Evolutionary conservation across 92 coral and sea anemone species (phyloP).

Genomic region (Siderastrea radians): DNA sequence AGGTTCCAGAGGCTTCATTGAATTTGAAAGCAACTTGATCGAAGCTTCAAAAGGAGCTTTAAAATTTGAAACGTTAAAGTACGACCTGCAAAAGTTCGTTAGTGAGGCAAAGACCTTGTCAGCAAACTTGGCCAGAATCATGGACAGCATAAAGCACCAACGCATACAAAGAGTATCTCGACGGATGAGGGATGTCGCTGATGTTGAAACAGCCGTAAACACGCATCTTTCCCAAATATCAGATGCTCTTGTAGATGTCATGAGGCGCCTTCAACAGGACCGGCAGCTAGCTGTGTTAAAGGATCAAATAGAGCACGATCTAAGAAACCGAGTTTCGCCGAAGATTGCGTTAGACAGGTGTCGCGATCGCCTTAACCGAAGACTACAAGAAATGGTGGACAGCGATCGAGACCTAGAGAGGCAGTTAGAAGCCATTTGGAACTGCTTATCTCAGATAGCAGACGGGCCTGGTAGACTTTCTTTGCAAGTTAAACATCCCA

Average conservation of each 20-base stretch:
- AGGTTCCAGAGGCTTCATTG: conserved; percentile 16
- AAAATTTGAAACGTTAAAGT: conserved; percentile 35
- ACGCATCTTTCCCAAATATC: conserved; percentile 28
- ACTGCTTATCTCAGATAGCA: conserved; percentile 12
- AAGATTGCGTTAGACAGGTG: conserved; percentile 24
- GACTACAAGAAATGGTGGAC: conserved; percentile 25
- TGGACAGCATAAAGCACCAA: conserved; percentile 19
- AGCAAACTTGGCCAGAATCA: conserved; percentile 21
- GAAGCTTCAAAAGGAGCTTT: conserved; percentile 35
- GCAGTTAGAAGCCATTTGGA: conserved; percentile 28
- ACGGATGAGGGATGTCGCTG: conserved; percentile 4
- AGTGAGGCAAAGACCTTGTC: conserved; percentile 22
- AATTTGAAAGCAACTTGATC: conserved; percentile 30
- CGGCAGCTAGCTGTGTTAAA: conserved; percentile 8
- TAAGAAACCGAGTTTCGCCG: conserved; percentile 6
- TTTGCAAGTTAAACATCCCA: conserved; percentile 18
- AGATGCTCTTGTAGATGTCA: neutral
- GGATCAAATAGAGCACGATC: conserved; percentile 20
- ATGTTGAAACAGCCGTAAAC: conserved; percentile 15
- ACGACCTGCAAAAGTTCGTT: conserved; percentile 18
- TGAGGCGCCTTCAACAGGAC: conserved; percentile 28
- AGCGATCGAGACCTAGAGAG: conserved; percentile 2
- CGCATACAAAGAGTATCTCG: conserved; percentile 12
- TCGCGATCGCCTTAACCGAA: conserved; percentile 19
- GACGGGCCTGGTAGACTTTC: conserved; percentile 38